Evolutionary conservation across 2,888 invertebrate species (phyloP).

Genomic region (Schizotus pectinicornis): DNA sequence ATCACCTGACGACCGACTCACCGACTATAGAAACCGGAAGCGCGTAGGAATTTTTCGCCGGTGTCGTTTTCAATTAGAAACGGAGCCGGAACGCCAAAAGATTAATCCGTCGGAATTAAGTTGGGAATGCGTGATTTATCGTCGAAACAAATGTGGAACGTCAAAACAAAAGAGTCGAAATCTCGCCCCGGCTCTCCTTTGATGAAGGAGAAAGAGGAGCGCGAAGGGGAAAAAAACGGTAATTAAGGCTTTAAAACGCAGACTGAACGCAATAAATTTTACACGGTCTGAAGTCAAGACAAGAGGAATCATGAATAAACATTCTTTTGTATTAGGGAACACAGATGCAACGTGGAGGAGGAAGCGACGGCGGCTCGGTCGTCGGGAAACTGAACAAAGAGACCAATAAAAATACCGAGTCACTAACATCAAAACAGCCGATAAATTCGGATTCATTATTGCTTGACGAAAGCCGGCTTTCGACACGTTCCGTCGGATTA

Average conservation of each 20-base stretch:
- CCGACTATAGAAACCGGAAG: too few relatives aligned
- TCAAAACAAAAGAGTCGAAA: slow-evolving; percentile 21
- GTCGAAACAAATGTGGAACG: slow-evolving; percentile 21
- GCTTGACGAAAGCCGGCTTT: background rate
- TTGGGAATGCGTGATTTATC: slow-evolving; percentile 25
- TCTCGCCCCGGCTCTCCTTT: background rate
- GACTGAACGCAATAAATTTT: slow-evolving; percentile 35
- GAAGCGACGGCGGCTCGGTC: slow-evolving; percentile 17
- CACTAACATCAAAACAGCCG: slow-evolving; percentile 34
- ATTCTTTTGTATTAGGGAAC: slow-evolving; percentile 31
- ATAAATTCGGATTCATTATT: slow-evolving; percentile 35
- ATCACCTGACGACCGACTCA: too few relatives aligned
- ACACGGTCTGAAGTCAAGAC: slow-evolving; percentile 34
- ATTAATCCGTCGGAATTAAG: slow-evolving; percentile 78
- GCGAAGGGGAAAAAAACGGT: slow-evolving; percentile 25
- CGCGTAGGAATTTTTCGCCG: slow-evolving; percentile 58
- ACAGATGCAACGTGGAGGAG: slow-evolving; percentile 33
- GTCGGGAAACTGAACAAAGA: slow-evolving; percentile 22
- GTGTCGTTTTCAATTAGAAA: slow-evolving; percentile 78
- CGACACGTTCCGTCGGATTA: too few relatives aligned
- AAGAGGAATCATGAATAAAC: slow-evolving; percentile 35
- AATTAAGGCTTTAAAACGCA: slow-evolving; percentile 37
- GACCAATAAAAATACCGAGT: slow-evolving; percentile 36
- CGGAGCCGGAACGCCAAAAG: slow-evolving; percentile 71
- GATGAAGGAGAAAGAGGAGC: background rate